Conservation (phyloP, 1,140 invertebrate species). For the Drosophila nigromelanica region DNA sequence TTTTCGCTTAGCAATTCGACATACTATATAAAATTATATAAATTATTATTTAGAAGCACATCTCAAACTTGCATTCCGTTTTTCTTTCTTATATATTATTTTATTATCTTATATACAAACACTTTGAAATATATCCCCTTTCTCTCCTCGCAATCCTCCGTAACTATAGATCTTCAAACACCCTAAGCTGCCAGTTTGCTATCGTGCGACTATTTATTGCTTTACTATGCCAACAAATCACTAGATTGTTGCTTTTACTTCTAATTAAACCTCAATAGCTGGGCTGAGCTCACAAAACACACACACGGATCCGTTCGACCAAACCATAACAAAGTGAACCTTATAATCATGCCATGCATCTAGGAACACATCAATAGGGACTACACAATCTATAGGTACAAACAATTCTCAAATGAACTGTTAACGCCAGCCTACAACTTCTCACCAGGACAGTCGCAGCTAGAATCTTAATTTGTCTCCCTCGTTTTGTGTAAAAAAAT, state of each 20-base stretch:
- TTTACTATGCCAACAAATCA: constrained; percentile 29
- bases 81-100: background rate
- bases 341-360: constrained; percentile 39
- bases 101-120: background rate
- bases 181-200: constrained; percentile 6
- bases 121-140: background rate
- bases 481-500: background rate
- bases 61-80: background rate
- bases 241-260: constrained; percentile 21
- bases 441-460: constrained; percentile 49
- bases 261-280: constrained; percentile 35
- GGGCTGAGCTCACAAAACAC: constrained; percentile 17
- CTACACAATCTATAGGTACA: constrained; percentile 22
- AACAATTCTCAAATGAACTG: constrained; percentile 52
- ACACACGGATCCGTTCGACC: constrained; percentile 27
- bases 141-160: background rate
- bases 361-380: constrained; percentile 14
- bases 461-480: constrained; percentile 67
- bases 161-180: background rate
- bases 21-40: background rate
- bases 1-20: no score
- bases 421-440: constrained; percentile 76
- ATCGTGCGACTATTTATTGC: constrained; percentile 33
- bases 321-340: constrained; percentile 18
- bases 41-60: background rate